These are phyloP conservation scores for Thymelicus sylvestris DNA, from an alignment of 2,888 invertebrate genomes.

Conservation along the genomic window DNA sequence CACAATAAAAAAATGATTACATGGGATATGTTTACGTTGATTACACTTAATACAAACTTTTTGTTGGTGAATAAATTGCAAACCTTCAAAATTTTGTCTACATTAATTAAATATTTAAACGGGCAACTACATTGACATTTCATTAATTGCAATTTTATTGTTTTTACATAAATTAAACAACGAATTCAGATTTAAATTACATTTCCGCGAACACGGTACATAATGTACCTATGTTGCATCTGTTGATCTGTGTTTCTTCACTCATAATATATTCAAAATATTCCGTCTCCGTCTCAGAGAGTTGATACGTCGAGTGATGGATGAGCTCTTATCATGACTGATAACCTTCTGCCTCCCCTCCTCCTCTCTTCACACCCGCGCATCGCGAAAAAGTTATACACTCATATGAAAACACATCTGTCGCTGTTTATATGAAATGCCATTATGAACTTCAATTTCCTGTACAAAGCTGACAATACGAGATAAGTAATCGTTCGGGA, in stretches of 20 bases:
- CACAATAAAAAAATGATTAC: too few relatives aligned
- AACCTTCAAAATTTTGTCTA: too few relatives aligned
- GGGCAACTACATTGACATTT: too few relatives aligned
- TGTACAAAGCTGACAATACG: constrained; percentile 6
- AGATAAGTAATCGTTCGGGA: not conserved
- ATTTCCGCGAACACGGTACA: constrained; percentile 15
- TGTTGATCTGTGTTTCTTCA: too few relatives aligned
- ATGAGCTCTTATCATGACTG: constrained; percentile 77
- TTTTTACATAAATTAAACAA: too few relatives aligned
- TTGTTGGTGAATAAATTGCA: too few relatives aligned
- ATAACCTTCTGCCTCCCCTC: constrained; percentile 73
- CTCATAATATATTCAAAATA: constrained; percentile 56
- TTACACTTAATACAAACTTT: too few relatives aligned
- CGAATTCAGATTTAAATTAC: constrained; percentile 1
- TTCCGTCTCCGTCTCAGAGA: constrained; percentile 57
- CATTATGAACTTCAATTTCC: constrained; percentile 10
- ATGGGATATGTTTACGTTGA: too few relatives aligned
- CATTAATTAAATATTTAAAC: too few relatives aligned
- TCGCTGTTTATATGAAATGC: constrained; percentile 1
- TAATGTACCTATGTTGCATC: not conserved
- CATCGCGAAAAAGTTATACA: constrained; percentile 55
- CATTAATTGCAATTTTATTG: too few relatives aligned
- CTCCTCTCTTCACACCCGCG: constrained; percentile 48
- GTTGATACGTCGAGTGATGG: constrained; percentile 64
- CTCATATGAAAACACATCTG: constrained; percentile 28